A percentile compares a stretch with the other conserved stretches of the same genome.
phyloP scores from a whole-genome alignment of 2,113 vertebrate species.

The Mustela lutreola region DNA sequence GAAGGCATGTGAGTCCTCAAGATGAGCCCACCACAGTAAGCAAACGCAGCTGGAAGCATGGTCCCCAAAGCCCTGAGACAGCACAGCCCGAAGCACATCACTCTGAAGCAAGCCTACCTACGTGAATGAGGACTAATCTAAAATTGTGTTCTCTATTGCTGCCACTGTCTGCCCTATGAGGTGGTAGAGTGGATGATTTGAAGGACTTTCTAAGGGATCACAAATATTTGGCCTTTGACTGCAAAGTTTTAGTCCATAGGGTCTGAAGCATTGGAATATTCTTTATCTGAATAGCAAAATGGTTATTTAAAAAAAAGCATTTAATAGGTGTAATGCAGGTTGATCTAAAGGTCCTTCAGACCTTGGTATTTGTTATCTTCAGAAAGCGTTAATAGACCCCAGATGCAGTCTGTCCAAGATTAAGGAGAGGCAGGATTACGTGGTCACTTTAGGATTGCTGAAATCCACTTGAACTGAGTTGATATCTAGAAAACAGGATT shows the following conservation, averaged over 20 bases:
- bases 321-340: background rate
- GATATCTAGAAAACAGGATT: background rate
- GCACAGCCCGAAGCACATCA: background rate
- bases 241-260: background rate
- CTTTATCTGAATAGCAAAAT: background rate
- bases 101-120: background rate
- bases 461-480: background rate
- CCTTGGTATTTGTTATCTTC: background rate
- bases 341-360: background rate
- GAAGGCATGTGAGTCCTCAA: constrained; percentile 89
- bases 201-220: constrained; percentile 87
- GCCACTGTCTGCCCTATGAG: constrained; percentile 87
- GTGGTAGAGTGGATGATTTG: constrained; percentile 89
- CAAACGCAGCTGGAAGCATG: fast-evolving
- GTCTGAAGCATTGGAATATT: background rate
- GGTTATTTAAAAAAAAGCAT: background rate
- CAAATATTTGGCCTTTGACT: background rate
- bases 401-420: background rate
- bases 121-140: background rate
- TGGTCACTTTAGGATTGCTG: background rate
- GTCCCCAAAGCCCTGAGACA: background rate
- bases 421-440: background rate
- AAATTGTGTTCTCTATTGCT: background rate
- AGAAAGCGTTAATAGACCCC: background rate
- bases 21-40: background rate